Conservation (phyloP, 2,797 vertebrate genomes). For the Tapirus indicus region DNA sequence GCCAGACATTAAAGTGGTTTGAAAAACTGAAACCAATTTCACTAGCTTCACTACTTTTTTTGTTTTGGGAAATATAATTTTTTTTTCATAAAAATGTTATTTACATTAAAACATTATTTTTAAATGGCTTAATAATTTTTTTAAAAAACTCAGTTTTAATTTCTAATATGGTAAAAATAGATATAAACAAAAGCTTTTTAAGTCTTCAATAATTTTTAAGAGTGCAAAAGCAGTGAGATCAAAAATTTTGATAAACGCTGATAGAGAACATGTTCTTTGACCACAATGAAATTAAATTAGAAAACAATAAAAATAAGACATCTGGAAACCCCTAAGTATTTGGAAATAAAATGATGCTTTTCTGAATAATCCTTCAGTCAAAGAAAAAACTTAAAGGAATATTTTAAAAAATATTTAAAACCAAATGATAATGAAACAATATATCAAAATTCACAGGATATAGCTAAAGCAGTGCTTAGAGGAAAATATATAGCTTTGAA, state of each 20-base stretch:
- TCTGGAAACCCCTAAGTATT: neutral
- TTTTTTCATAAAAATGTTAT: slow-evolving; percentile 6
- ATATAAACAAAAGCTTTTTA: neutral
- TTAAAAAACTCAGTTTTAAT: slow-evolving; percentile 3
- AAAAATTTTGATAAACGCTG: neutral
- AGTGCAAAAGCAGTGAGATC: neutral
- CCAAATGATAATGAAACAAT: neutral
- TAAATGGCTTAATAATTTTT: neutral
- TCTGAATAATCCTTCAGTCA: neutral
- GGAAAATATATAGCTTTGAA: neutral
- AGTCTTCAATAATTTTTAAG: neutral
- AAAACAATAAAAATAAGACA: slow-evolving; percentile 3
- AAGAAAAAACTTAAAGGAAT: neutral
- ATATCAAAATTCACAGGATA: neutral
- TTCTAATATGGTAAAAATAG: neutral
- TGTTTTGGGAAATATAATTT: neutral
- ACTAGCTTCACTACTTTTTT: neutral
- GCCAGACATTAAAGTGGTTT: neutral
- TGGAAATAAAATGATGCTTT: slow-evolving; percentile 19
- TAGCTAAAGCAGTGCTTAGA: neutral
- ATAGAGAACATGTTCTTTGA: neutral
- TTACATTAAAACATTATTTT: neutral
- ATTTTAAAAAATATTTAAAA: neutral
- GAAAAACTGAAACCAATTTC: neutral
- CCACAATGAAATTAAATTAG: neutral